These are phyloP conservation scores for Encarsia formosa DNA, from an alignment of 2,888 invertebrate species.

Conservation along the genomic window DNA sequence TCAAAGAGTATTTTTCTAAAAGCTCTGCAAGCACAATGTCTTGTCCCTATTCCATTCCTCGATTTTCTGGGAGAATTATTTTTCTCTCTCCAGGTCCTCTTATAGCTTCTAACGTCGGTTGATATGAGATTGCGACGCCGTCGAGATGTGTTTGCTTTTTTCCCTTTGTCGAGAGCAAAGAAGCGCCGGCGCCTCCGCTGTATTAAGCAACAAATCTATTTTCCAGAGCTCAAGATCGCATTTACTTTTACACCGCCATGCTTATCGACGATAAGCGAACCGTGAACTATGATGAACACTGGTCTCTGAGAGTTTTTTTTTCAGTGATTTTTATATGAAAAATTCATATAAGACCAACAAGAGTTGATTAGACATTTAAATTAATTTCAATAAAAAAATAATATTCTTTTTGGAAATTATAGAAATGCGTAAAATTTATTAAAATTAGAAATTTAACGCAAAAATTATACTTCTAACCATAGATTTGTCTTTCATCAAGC, in stretches of 20 bases:
- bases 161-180: slow-evolving; percentile 7
- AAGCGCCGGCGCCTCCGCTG: slow-evolving; percentile 11
- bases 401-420: too few relatives aligned
- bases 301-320: too few relatives aligned
- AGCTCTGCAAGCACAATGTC: slow-evolving; percentile 19
- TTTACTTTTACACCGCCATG: slow-evolving; percentile 19
- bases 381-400: too few relatives aligned
- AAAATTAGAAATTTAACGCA: too few relatives aligned
- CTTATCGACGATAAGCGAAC: slow-evolving; percentile 14
- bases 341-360: too few relatives aligned
- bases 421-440: too few relatives aligned
- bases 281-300: slow-evolving; percentile 16
- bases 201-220: slow-evolving; percentile 27
- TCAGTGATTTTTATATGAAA: too few relatives aligned
- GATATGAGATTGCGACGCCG: slow-evolving; percentile 26
- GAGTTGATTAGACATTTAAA: too few relatives aligned
- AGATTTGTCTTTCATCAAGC: too few relatives aligned
- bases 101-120: slow-evolving; percentile 19
- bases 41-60: slow-evolving; percentile 10
- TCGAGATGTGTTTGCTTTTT: too few relatives aligned
- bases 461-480: too few relatives aligned
- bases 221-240: slow-evolving; percentile 19
- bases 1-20: slow-evolving; percentile 12
- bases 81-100: slow-evolving; percentile 21
- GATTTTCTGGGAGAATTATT: slow-evolving; percentile 22